These are phyloP conservation scores for Actenoides hombroni DNA, from an alignment of 2,113 vertebrate genomes.

Conservation along the genomic window DNA sequence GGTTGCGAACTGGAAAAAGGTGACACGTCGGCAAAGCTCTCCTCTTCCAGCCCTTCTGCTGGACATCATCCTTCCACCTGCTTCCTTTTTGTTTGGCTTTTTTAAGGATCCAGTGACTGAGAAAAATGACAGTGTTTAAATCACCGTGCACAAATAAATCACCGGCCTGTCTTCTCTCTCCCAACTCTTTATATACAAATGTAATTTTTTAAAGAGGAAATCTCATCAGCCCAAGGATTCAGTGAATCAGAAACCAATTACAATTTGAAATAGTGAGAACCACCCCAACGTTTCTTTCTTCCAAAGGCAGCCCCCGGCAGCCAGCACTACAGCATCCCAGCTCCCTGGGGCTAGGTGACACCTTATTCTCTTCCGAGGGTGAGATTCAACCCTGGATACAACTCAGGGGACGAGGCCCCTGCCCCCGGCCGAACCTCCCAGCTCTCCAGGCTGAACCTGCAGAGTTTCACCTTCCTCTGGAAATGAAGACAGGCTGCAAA, in stretches of 20 bases:
- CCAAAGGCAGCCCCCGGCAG: neutral
- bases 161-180: neutral
- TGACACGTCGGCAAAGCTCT: neutral
- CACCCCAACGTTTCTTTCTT: neutral
- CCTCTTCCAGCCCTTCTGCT: neutral
- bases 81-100: neutral
- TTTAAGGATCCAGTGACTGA: neutral
- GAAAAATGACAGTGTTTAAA: neutral
- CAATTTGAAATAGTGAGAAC: neutral
- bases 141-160: neutral
- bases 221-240: conserved; percentile 7
- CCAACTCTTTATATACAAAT: neutral
- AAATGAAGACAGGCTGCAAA: neutral
- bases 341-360: neutral
- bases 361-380: neutral
- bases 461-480: neutral
- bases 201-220: neutral
- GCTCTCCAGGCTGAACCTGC: neutral
- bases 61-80: neutral
- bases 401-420: neutral
- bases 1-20: neutral
- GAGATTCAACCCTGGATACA: neutral
- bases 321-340: neutral
- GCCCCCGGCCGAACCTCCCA: fast-evolving
- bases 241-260: conserved; percentile 1